Evolutionary conservation across 1,140 invertebrate species (phyloP), one percentile per base, ranked within the genome.

Genomic region (Conus ventricosus): DNA sequence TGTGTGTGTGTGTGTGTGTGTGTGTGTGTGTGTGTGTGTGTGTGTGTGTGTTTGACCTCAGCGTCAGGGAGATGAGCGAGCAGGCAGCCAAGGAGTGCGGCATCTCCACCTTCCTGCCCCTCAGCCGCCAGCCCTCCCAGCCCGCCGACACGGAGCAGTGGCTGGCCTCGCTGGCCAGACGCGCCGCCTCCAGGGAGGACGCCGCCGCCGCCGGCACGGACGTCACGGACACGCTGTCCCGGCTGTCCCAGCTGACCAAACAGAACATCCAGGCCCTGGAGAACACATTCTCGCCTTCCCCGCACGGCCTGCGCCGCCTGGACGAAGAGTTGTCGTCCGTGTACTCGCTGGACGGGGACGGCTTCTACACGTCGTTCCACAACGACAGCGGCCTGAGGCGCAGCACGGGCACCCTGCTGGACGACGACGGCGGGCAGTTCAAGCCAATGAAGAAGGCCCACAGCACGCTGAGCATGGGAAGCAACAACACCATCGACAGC

Each of bases 281-380:
- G 20, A 93, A 93, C 88, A 91, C 93, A 88, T 89, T 93, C 88
- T 91, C 91, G 25, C 91, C 92, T 8, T 89, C 89, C 5, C 63
- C 84, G 23, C 87, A 76, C 8, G 54, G 82, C 83, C 87, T 88
- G 11, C 88, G 81, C n/a, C 81, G 85, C 20, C 57, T 96, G 93
- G 98, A 99, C 93, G 97, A 97, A 63, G 98, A 98, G 95, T 98
- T 97, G 7, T 98, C 97, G 92, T 99, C 98, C 0, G 97, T 98
- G 81, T 99, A 98, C 95, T 99, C 98, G 7, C 98, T 98, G 92
- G 98, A 99, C 94, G 98, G 98, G 20, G 98, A 99, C 95, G 98
- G 98, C 15, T 99, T 99, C 94, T 99, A 99, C 94, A 99, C 98
- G 0, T 99, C 98, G 15, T 99, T 99, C 96, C 98, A 99, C 94